These are phyloP conservation scores for Diplosoma virens DNA, from an alignment of 23 tunicate genomes.

Conservation along the genomic window DNA sequence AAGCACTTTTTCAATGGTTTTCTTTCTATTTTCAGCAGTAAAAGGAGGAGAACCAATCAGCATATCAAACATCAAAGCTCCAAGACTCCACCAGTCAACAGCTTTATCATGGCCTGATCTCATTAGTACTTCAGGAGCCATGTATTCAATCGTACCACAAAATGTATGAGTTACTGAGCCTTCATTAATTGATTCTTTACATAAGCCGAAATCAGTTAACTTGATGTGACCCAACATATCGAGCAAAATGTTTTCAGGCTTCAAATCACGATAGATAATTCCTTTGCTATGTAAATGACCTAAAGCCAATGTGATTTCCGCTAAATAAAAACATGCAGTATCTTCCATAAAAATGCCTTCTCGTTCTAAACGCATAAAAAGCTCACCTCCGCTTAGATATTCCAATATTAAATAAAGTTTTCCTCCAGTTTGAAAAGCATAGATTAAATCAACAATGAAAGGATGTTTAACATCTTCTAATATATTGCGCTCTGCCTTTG, in stretches of 20 bases:
- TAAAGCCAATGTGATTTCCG: slow-evolving; percentile 91
- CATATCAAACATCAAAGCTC: slow-evolving; percentile 98
- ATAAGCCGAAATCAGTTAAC: slow-evolving; percentile 96
- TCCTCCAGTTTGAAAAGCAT: slow-evolving; percentile 97
- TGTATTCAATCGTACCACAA: slow-evolving; percentile 99
- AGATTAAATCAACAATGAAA: slow-evolving; percentile 87
- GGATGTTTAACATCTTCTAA: slow-evolving; percentile 97
- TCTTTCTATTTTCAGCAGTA: slow-evolving; percentile 90
- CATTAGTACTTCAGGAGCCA: slow-evolving; percentile 96
- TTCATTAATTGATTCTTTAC: slow-evolving; percentile 90
- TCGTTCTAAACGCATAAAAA: slow-evolving; percentile 94
- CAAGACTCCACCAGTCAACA: slow-evolving; percentile 99
- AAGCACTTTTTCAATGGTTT: slow-evolving; percentile 86
- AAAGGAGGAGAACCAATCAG: slow-evolving; percentile 94
- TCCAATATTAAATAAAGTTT: slow-evolving; percentile 90
- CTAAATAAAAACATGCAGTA: slow-evolving; percentile 89
- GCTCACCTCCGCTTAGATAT: slow-evolving; percentile 91
- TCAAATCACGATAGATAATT: slow-evolving; percentile 76
- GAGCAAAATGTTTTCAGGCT: slow-evolving; percentile 94
- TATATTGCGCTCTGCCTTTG: slow-evolving; percentile 98
- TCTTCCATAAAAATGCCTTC: slow-evolving; percentile 98
- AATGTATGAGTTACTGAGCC: slow-evolving; percentile 91
- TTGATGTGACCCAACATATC: slow-evolving; percentile 91
- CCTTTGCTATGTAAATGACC: slow-evolving; percentile 92
- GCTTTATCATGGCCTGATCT: slow-evolving; percentile 94